Evolutionary conservation across 35 echinoderm and acorn worm species (phyloP).

Genomic region (Apostichopus californicus): DNA sequence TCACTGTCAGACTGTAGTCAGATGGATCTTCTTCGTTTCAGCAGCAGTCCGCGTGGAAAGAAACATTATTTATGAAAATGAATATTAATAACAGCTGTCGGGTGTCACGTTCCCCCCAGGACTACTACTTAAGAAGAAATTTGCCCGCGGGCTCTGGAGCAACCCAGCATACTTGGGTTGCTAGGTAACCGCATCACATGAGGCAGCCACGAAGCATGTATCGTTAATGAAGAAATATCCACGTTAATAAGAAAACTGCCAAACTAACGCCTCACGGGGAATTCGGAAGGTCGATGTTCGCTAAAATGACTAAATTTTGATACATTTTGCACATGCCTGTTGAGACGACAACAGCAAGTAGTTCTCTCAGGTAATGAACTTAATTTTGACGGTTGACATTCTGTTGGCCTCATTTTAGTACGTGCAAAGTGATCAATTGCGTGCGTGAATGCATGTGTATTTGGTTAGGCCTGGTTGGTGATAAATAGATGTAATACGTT

Average conservation of each 20-base stretch:
- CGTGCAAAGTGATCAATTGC: neutral
- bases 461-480: too few species aligned
- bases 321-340: constrained; percentile 34
- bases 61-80: constrained; percentile 55
- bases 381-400: constrained; percentile 23
- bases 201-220: constrained; percentile 32
- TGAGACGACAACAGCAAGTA: constrained; percentile 10
- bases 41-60: neutral
- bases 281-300: constrained; percentile 27
- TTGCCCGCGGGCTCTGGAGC: constrained; percentile 30
- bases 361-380: constrained; percentile 30
- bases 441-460: too few species aligned
- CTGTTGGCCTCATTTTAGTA: neutral
- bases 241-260: constrained; percentile 32
- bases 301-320: constrained; percentile 40
- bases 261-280: constrained; percentile 36
- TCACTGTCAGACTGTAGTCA: neutral
- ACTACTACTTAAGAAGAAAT: constrained; percentile 39
- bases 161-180: constrained; percentile 52
- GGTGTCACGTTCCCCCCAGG: constrained; percentile 47
- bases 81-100: constrained; percentile 52
- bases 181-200: constrained; percentile 33
- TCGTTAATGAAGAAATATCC: constrained; percentile 44
- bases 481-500: too few species aligned
- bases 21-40: neutral